Evolutionary conservation across 2,113 vertebrate species (phyloP).

Genomic region (Chaetodon auriga): DNA sequence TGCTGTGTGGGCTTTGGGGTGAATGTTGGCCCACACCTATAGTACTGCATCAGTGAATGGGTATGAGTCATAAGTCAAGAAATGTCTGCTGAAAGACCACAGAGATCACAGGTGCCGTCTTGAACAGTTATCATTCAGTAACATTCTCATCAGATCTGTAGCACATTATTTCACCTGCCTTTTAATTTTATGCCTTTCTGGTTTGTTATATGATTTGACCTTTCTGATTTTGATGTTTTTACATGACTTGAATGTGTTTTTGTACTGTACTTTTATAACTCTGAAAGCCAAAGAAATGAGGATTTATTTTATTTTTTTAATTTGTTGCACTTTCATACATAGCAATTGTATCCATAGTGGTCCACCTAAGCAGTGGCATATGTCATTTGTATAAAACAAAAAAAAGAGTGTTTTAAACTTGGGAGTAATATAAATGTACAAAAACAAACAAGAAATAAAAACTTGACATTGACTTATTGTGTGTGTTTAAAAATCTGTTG

Average conservation of each 20-base stretch:
- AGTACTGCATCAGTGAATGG: slow-evolving; percentile 7
- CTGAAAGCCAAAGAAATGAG: slow-evolving; percentile 25
- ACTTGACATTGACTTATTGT: neutral
- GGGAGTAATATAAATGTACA: neutral
- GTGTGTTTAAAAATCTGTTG: neutral
- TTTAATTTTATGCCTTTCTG: neutral
- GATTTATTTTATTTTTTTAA: slow-evolving; percentile 12
- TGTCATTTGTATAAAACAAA: slow-evolving; percentile 22
- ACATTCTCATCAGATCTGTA: neutral
- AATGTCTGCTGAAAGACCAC: neutral
- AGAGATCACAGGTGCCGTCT: slow-evolving; percentile 7
- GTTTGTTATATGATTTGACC: neutral
- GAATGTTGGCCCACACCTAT: slow-evolving; percentile 35
- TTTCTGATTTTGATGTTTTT: neutral
- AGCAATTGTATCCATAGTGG: slow-evolving; percentile 27
- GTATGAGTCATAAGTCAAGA: slow-evolving; percentile 33
- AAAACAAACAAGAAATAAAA: neutral
- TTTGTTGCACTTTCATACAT: slow-evolving; percentile 46
- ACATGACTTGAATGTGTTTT: neutral
- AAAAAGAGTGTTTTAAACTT: slow-evolving; percentile 23
- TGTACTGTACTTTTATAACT: slow-evolving; percentile 12
- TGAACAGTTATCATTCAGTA: neutral
- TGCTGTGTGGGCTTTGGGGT: slow-evolving; percentile 24
- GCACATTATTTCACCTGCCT: slow-evolving; percentile 46
- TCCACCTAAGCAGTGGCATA: slow-evolving; percentile 12